A percentile compares a stretch with the other conserved stretches of the same genome.
phyloP scores from a whole-genome alignment of 1,140 invertebrate genomes.

The Solenopsis invicta region DNA sequence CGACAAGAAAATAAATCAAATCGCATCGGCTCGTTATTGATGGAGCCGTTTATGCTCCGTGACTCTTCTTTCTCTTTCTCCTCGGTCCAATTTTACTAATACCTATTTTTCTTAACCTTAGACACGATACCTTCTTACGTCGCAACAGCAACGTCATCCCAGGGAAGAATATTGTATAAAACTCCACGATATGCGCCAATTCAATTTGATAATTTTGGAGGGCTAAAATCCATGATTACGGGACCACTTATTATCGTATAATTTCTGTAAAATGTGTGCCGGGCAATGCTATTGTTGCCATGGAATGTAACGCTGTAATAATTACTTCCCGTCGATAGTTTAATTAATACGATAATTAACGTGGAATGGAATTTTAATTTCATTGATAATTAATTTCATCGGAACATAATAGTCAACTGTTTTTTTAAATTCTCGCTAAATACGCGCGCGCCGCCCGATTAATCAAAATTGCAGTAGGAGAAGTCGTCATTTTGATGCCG shows the following conservation, averaged over 20 bases:
- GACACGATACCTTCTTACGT: neutral
- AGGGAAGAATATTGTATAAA: neutral
- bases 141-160: neutral
- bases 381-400: slow-evolving; percentile 21
- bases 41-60: slow-evolving; percentile 42
- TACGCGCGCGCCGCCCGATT: neutral
- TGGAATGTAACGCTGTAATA: slow-evolving; percentile 11
- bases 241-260: neutral
- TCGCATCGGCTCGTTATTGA: slow-evolving; percentile 41
- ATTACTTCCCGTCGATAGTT: slow-evolving; percentile 23
- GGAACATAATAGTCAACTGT: neutral
- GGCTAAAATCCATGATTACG: neutral
- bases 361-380: slow-evolving; percentile 24
- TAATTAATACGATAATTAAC: slow-evolving; percentile 44
- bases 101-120: neutral
- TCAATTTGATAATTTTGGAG: neutral
- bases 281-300: neutral
- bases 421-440: neutral
- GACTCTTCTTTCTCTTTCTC: neutral
- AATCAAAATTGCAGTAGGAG: neutral
- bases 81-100: neutral
- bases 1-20: slow-evolving; percentile 66
- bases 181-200: neutral
- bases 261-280: neutral
- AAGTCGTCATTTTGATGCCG: neutral